These are phyloP conservation scores for Serranus cabrilla DNA, from an alignment of 2,797 vertebrate species.

Conservation along the genomic window DNA sequence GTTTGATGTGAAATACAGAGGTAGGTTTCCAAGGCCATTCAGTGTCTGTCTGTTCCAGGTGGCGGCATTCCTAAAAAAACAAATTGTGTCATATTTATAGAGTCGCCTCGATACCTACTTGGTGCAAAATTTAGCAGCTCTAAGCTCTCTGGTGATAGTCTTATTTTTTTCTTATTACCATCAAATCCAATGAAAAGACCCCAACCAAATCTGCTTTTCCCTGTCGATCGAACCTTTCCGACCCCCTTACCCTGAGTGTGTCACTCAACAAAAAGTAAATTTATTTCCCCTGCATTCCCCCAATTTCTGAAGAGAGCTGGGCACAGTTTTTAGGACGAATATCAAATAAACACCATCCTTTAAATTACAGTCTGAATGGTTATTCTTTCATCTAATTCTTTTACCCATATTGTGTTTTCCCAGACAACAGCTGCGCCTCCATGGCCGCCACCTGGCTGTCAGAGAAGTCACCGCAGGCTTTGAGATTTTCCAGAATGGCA, in stretches of 20 bases:
- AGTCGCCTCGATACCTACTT: neutral
- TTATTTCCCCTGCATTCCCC: too few relatives aligned
- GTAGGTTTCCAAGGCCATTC: slow-evolving; percentile 62
- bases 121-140: too few relatives aligned
- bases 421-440: slow-evolving; percentile 67
- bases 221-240: too few relatives aligned
- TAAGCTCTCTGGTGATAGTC: too few relatives aligned
- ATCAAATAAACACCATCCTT: neutral
- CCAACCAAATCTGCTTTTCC: too few relatives aligned
- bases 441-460: slow-evolving; percentile 70
- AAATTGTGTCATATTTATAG: slow-evolving; percentile 1
- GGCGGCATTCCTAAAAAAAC: slow-evolving; percentile 56
- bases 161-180: neutral
- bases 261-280: too few relatives aligned
- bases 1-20: slow-evolving; percentile 69
- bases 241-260: too few relatives aligned
- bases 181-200: too few relatives aligned
- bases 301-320: too few relatives aligned
- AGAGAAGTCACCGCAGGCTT: slow-evolving; percentile 74
- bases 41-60: slow-evolving; percentile 74
- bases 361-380: neutral
- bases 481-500: slow-evolving; percentile 79
- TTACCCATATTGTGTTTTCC: slow-evolving; percentile 79
- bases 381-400: neutral
- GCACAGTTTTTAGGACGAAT: too few relatives aligned